Conservation (phyloP, 2,113 vertebrate genomes). For the Pongo abelii region DNA sequence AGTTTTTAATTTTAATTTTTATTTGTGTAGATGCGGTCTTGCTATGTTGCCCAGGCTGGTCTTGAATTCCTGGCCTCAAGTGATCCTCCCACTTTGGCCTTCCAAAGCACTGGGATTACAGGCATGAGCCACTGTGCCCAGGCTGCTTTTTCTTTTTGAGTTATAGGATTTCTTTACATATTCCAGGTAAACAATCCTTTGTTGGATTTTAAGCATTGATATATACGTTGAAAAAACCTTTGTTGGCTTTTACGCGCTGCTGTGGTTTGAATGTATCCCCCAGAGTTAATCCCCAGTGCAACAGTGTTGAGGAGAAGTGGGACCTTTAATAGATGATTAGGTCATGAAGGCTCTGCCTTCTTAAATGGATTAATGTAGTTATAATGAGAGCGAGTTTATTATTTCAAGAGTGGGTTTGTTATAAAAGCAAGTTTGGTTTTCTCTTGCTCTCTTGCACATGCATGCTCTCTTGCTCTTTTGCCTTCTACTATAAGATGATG, state of each 20-base stretch:
- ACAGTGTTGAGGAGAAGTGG: background rate
- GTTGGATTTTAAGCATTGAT: background rate
- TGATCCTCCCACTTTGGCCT: too few relatives aligned
- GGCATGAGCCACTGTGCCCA: too few relatives aligned
- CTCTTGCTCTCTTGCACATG: background rate
- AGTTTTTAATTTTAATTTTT: too few relatives aligned
- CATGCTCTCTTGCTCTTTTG: background rate
- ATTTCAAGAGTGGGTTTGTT: background rate
- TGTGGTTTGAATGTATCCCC: background rate
- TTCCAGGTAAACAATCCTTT: background rate
- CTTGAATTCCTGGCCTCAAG: too few relatives aligned
- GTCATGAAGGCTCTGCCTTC: background rate
- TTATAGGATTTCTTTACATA: background rate
- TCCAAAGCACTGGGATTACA: too few relatives aligned
- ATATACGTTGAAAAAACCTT: background rate
- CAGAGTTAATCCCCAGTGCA: background rate
- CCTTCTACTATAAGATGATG: background rate
- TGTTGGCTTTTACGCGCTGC: background rate
- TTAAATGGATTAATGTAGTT: background rate
- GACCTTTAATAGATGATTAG: background rate
- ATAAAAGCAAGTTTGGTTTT: background rate
- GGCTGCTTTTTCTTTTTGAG: conserved; percentile 18
- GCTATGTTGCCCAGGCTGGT: too few relatives aligned
- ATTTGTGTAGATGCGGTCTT: too few relatives aligned
- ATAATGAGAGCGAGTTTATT: background rate